Base-by-base conservation (phyloP, 1,140 invertebrate genomes). In the Hermetia illucens region DNA sequence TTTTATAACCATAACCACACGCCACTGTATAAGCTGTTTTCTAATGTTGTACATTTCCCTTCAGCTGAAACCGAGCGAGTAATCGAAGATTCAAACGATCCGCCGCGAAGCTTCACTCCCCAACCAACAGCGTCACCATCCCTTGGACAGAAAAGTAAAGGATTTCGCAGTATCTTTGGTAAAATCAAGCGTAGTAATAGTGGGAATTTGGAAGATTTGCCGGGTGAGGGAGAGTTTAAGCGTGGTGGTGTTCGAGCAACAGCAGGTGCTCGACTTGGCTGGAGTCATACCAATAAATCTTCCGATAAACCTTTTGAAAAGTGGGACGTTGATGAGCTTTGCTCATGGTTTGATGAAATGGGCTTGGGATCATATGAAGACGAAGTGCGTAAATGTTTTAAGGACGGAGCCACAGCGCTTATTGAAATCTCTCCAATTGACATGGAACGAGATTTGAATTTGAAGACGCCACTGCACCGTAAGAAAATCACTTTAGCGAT, bases 401-500 rank as follows among this genome's bases (percentile, higher is more conserved):
- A 77, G 39, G 79, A 74, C 48, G 80, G 89, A 3, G 64, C 76
- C 1, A 53, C 59, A 21, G 86, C 91, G 41, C 62, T 99, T 17
- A 69, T 95, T 10, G 74, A 77, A 45, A 78, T 83, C 4, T 73
- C 79, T 1, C 70, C 75, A 12, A 63, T 75, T 42, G 84, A 95
- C 44, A 72, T 97, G 17, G 94, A 98, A 57, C 93, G 92, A 55
- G 90, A 90, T 52, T 62, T 91, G 0, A 79, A 74, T 36, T 70
- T 89, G 10, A 89, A 88, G 62, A 83, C 91, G 62, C 64, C 75
- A 2, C 65, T 98, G 43, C 92, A 97, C 53, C 72, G 80, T 32
- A 97, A 97, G 64, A 96, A 96, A 61, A 72, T 98, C 16, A 64
- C 81, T 21, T 68, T 96, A 42, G 88, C 89, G 1, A 63, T 97